Conservation (phyloP, 2,888 invertebrate species). For the Cryptus viduatorius region DNA sequence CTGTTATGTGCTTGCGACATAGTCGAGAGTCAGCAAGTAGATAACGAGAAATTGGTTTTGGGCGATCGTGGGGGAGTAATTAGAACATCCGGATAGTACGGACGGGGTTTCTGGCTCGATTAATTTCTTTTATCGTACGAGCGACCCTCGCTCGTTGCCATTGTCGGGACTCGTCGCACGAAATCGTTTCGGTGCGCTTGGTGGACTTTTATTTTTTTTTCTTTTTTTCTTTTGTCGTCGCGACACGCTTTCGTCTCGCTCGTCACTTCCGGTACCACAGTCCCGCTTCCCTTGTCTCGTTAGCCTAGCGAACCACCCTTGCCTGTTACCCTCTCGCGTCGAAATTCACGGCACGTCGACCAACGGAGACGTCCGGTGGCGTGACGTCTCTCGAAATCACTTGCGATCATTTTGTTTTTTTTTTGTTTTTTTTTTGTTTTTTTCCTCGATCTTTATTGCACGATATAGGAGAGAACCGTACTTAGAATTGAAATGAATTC, state of each 20-base stretch:
- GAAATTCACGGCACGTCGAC: slow-evolving; percentile 41
- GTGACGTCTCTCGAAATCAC: slow-evolving; percentile 50
- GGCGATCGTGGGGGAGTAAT: not conserved
- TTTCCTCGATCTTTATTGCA: slow-evolving; percentile 2
- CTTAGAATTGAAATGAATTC: slow-evolving; percentile 16
- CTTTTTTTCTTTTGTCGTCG: not conserved
- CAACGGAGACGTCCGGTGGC: slow-evolving; percentile 20
- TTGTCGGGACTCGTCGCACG: not conserved
- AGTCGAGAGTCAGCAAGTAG: not conserved
- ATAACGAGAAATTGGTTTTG: slow-evolving; percentile 13
- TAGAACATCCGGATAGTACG: not conserved
- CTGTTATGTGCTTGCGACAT: slow-evolving; percentile 8
- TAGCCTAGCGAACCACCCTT: not conserved
- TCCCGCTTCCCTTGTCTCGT: slow-evolving; percentile 11
- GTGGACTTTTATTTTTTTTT: not conserved
- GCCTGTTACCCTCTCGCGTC: not conserved
- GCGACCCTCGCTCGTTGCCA: slow-evolving; percentile 28
- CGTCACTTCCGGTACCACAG: slow-evolving; percentile 47
- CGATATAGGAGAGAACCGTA: slow-evolving; percentile 5
- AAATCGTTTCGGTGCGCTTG: slow-evolving; percentile 17
- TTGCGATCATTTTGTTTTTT: slow-evolving; percentile 18
- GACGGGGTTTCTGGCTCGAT: slow-evolving; percentile 27
- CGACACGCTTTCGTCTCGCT: slow-evolving; percentile 58
- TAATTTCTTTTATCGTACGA: slow-evolving; percentile 66
- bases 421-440: slow-evolving; percentile 12